These are phyloP conservation scores for Lates japonicus DNA, from an alignment of 2,797 vertebrate genomes.

Conservation along the genomic window DNA sequence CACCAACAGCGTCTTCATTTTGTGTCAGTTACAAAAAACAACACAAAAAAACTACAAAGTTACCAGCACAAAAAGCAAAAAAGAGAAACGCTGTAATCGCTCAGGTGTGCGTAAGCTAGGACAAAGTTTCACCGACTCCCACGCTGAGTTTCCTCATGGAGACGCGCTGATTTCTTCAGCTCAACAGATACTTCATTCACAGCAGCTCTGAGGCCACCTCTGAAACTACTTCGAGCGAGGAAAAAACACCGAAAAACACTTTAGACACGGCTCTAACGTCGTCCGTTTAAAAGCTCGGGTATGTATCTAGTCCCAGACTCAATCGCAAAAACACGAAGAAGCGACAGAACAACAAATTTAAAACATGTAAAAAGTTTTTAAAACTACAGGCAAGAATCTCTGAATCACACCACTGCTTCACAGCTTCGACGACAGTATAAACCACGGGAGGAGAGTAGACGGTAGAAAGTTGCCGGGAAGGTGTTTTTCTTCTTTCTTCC, in stretches of 20 bases:
- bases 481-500: constrained; percentile 24
- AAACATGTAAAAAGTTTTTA: constrained; percentile 43
- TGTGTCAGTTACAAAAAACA: background rate
- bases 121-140: constrained; percentile 66
- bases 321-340: background rate
- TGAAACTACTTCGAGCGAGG: background rate
- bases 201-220: constrained; percentile 41
- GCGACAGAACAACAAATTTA: constrained; percentile 17
- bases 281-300: background rate
- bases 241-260: constrained; percentile 19
- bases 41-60: background rate
- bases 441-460: constrained; percentile 36
- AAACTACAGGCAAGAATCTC: constrained; percentile 46
- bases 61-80: background rate
- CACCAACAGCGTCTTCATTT: constrained; percentile 82
- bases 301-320: constrained; percentile 55
- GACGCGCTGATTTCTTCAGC: constrained; percentile 71
- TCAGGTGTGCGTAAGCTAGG: constrained; percentile 54
- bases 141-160: constrained; percentile 82
- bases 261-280: background rate
- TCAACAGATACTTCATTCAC: constrained; percentile 73
- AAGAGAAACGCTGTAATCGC: background rate
- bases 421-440: constrained; percentile 51
- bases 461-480: constrained; percentile 25
- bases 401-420: constrained; percentile 34